Evolutionary conservation across 2,888 invertebrate genomes (phyloP).

Genomic region (Chorisops tibialis): DNA sequence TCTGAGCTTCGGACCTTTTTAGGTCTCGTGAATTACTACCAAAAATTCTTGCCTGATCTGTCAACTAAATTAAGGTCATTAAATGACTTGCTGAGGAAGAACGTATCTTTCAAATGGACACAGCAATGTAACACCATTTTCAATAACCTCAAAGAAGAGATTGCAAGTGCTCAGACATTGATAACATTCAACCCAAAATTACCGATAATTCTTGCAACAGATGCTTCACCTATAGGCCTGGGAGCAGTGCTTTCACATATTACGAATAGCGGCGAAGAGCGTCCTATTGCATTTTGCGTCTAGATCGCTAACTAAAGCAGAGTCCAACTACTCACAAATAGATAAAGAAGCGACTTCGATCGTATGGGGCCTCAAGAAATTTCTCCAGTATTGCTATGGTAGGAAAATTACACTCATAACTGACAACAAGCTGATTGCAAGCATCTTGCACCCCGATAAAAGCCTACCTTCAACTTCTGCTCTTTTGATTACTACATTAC

Average conservation of each 20-base stretch:
- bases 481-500: too few relatives aligned
- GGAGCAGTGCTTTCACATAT: not conserved
- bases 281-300: not conserved
- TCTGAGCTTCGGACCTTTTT: too few relatives aligned
- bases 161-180: not conserved
- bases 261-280: not conserved
- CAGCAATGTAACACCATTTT: too few relatives aligned
- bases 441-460: too few relatives aligned
- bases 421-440: too few relatives aligned
- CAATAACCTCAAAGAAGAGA: too few relatives aligned
- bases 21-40: too few relatives aligned
- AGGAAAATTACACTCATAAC: slow-evolving; percentile 32
- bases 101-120: not conserved
- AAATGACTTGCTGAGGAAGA: too few relatives aligned
- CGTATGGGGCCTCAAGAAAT: not conserved
- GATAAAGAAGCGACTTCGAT: not conserved
- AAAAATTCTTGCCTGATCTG: too few relatives aligned
- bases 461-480: too few relatives aligned
- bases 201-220: not conserved
- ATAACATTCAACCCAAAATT: not conserved
- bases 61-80: too few relatives aligned
- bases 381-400: not conserved
- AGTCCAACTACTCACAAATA: not conserved
- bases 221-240: too few relatives aligned
- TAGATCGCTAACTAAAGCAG: not conserved